These are phyloP conservation scores for Gorsachius magnificus DNA, from an alignment of 2,797 vertebrate species.

Conservation along the genomic window DNA sequence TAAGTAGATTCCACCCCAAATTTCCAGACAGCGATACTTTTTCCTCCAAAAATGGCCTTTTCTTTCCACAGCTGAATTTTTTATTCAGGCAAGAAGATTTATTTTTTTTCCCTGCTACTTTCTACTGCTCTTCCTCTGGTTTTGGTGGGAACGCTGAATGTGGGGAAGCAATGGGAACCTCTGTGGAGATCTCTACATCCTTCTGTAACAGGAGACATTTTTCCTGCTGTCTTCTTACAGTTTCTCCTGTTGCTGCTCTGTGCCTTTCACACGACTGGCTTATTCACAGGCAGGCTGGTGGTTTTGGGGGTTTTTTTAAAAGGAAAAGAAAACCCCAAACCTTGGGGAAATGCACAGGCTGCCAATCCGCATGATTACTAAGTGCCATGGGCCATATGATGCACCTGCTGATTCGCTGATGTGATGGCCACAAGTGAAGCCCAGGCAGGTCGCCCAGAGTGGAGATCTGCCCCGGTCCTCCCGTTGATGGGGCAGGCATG, in stretches of 20 bases:
- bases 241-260: background rate
- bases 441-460: background rate
- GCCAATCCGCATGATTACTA: fast-evolving
- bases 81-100: background rate
- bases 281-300: background rate
- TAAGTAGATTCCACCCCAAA: background rate
- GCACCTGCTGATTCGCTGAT: background rate
- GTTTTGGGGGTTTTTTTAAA: background rate
- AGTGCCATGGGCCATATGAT: fast-evolving
- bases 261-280: background rate
- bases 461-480: background rate
- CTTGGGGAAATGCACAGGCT: background rate
- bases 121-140: background rate
- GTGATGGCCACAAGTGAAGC: background rate
- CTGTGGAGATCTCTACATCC: background rate
- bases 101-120: background rate
- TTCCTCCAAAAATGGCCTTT: background rate
- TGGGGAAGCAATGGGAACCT: background rate
- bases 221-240: background rate
- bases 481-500: background rate
- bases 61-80: background rate
- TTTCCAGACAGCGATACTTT: background rate
- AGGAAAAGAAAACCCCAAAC: background rate
- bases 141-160: background rate
- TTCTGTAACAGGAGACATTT: background rate